phyloP scores from a whole-genome alignment of 2,888 invertebrate species.

The Luperina testacea region DNA sequence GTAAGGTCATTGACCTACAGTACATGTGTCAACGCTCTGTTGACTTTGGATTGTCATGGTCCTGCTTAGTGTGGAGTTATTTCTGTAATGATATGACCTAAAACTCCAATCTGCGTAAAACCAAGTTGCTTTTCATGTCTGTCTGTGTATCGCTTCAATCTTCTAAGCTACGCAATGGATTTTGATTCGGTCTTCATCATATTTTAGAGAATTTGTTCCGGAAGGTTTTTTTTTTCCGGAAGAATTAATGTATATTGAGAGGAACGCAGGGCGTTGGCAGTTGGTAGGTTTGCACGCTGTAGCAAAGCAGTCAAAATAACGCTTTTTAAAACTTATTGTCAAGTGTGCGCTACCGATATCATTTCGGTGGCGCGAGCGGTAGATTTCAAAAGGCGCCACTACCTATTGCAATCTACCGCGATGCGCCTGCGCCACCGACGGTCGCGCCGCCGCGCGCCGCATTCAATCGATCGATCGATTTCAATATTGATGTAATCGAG shows the following conservation, averaged over 20 bases:
- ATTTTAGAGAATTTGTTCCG: background rate
- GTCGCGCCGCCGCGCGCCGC: too few species aligned
- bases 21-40: conserved; percentile 32
- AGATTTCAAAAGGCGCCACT: background rate
- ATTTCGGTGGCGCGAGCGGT: background rate
- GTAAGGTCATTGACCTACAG: conserved; percentile 69
- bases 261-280: too few species aligned
- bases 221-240: too few species aligned
- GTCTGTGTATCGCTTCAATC: background rate
- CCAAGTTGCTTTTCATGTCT: background rate
- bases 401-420: background rate
- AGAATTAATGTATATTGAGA: too few species aligned
- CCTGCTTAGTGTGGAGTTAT: conserved; percentile 7
- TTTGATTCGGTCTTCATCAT: background rate
- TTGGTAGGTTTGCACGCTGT: too few species aligned
- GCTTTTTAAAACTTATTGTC: too few species aligned
- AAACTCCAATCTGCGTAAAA: background rate
- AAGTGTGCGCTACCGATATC: too few species aligned
- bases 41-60: conserved; percentile 24
- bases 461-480: too few species aligned
- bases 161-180: background rate
- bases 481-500: background rate
- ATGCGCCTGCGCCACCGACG: background rate
- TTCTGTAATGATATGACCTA: conserved; percentile 9
- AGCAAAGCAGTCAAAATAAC: too few species aligned